phyloP scores from a whole-genome alignment of 2,888 invertebrate species.

The Herminia tarsipennalis region DNA sequence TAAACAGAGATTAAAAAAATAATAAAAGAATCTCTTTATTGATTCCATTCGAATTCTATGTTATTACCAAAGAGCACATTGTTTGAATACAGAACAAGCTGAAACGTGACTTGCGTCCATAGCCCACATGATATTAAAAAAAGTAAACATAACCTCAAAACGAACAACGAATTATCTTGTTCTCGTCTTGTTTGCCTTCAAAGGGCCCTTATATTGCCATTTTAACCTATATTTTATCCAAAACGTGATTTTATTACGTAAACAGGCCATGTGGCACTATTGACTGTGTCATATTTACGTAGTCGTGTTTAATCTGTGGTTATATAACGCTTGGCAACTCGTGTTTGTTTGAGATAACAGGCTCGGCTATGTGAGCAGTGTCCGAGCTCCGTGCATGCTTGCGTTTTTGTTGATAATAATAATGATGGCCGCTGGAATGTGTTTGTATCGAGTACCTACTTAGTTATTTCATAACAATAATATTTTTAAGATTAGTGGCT shows the following conservation, averaged over 20 bases:
- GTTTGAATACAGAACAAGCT: not conserved
- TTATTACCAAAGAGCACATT: no score
- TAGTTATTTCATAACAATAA: no score
- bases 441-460: no score
- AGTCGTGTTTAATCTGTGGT: constrained; percentile 4
- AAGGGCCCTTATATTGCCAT: not conserved
- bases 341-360: constrained; percentile 25
- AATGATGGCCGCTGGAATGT: not conserved
- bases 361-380: not conserved
- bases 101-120: constrained; percentile 2
- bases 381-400: not conserved
- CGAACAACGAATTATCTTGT: not conserved
- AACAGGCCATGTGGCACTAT: constrained; percentile 18
- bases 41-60: no score
- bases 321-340: constrained; percentile 29
- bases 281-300: constrained; percentile 12
- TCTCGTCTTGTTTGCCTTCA: not conserved
- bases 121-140: not conserved
- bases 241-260: constrained; percentile 21
- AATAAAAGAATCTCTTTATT: no score
- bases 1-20: no score
- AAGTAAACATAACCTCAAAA: constrained; percentile 2
- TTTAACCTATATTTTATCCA: constrained; percentile 16
- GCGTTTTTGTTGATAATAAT: not conserved
- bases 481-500: no score